Conservation (phyloP, 1,140 invertebrate species). For the Ditylenchus dipsaci region DNA sequence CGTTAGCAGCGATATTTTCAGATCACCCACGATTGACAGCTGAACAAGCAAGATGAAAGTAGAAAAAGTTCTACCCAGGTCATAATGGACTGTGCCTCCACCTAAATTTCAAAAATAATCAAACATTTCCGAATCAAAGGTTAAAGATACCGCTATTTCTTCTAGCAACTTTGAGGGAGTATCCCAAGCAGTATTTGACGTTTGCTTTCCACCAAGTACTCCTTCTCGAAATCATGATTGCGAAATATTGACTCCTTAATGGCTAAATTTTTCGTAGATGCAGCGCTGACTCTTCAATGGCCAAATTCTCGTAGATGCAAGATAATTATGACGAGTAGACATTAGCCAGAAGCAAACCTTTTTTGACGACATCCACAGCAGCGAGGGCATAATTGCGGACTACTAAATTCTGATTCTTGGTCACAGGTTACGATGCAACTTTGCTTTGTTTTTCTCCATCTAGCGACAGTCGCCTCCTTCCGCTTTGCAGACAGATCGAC, state of each 20-base stretch:
- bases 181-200: constrained; percentile 57
- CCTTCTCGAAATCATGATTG: constrained; percentile 42
- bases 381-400: not conserved
- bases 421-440: no score
- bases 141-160: constrained; percentile 70
- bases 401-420: no score
- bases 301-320: constrained; percentile 53
- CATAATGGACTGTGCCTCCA: constrained; percentile 94
- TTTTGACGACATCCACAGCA: not conserved
- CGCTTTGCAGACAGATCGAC: no score
- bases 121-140: no score
- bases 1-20: constrained; percentile 53
- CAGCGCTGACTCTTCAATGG: no score
- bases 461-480: no score
- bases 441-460: no score
- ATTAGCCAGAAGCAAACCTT: not conserved
- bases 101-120: no score
- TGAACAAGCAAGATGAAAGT: no score
- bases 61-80: constrained; percentile 71
- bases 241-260: constrained; percentile 55
- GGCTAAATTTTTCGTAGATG: no score
- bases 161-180: constrained; percentile 65
- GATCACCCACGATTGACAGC: constrained; percentile 37
- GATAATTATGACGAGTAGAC: constrained; percentile 29
- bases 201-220: constrained; percentile 92